Conservation (phyloP, 2,888 invertebrate genomes). For the Philereme vetulata region DNA sequence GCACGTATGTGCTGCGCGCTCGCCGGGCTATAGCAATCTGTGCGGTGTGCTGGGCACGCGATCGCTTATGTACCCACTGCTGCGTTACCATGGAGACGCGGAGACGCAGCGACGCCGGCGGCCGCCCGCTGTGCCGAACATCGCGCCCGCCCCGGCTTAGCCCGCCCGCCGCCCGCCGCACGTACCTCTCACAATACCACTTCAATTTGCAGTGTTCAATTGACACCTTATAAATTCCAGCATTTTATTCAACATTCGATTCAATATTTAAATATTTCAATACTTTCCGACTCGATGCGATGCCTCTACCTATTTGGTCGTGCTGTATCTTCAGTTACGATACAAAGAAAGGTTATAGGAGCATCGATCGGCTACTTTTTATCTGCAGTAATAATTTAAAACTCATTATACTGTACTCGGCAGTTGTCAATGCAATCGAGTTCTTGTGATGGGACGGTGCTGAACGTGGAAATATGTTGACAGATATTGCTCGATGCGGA, state of each 20-base stretch:
- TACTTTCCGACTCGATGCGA: conserved; percentile 33
- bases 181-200: conserved; percentile 29
- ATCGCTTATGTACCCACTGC: conserved; percentile 67
- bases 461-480: conserved; percentile 81
- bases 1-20: conserved; percentile 79
- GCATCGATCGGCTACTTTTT: conserved; percentile 72
- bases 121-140: conserved; percentile 56
- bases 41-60: conserved; percentile 56
- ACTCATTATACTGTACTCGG: conserved; percentile 78
- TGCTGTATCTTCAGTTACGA: conserved; percentile 62
- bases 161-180: conserved; percentile 37
- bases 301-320: conserved; percentile 40
- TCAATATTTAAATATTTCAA: conserved; percentile 37
- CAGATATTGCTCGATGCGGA: conserved; percentile 81
- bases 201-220: conserved; percentile 33
- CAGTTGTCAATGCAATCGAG: conserved; percentile 80
- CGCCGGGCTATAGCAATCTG: conserved; percentile 74
- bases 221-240: conserved; percentile 27
- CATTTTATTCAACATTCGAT: conserved; percentile 32
- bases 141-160: conserved; percentile 33
- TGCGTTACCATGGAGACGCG: conserved; percentile 73
- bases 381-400: conserved; percentile 81
- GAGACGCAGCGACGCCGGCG: conserved; percentile 76
- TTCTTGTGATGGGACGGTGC: conserved; percentile 79
- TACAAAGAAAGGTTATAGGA: conserved; percentile 73